Evolutionary conservation across 2,113 vertebrate species (phyloP).

Genomic region (cattle (Bos taurus)): DNA sequence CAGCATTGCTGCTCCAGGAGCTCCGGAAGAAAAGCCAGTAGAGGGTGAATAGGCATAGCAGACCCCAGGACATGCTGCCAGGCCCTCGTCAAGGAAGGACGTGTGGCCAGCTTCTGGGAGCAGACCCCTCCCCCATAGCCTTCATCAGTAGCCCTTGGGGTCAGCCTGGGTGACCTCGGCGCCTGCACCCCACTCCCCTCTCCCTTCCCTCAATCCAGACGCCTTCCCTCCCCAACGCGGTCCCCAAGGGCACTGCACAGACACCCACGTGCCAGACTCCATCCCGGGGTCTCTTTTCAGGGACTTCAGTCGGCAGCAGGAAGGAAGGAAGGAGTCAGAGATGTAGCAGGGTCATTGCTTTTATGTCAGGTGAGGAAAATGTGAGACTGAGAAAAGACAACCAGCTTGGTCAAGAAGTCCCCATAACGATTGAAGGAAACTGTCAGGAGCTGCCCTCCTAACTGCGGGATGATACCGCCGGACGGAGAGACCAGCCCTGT

Average conservation of each 20-base stretch:
- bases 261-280: fast-evolving
- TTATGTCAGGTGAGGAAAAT: neutral
- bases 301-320: fast-evolving
- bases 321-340: neutral
- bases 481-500: fast-evolving
- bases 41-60: fast-evolving
- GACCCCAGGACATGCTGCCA: fast-evolving
- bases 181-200: neutral
- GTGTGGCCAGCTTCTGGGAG: fast-evolving
- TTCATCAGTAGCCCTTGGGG: fast-evolving
- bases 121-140: too few species aligned
- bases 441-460: neutral
- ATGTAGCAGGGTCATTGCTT: fast-evolving
- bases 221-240: fast-evolving
- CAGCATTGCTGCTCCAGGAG: fast-evolving
- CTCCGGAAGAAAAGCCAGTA: fast-evolving
- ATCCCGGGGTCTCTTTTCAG: neutral
- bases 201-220: fast-evolving
- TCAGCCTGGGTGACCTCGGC: fast-evolving
- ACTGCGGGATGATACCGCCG: fast-evolving
- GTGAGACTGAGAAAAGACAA: neutral
- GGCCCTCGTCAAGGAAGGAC: fast-evolving
- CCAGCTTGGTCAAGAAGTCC: neutral
- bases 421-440: neutral
- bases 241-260: fast-evolving